These are phyloP conservation scores for Tetragonisca angustula DNA, from an alignment of 2,888 invertebrate genomes.

Conservation along the genomic window DNA sequence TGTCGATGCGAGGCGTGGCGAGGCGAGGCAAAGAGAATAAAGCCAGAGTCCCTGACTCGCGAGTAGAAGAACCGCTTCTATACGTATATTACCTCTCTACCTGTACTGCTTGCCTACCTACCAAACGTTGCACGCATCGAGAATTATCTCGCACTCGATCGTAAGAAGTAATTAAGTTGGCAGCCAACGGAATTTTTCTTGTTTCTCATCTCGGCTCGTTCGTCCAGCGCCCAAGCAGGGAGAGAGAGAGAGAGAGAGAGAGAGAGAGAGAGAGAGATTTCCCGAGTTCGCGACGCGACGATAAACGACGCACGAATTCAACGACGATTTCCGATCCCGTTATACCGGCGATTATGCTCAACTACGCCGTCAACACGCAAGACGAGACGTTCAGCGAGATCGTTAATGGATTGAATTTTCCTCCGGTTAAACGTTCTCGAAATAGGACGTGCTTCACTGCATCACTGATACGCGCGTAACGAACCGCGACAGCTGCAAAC, in stretches of 20 bases:
- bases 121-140: constrained; percentile 14
- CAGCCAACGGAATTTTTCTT: constrained; percentile 30
- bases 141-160: constrained; percentile 47
- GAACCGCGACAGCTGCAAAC: constrained; percentile 23
- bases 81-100: background rate
- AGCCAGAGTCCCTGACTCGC: no score
- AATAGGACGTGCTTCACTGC: background rate
- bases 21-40: background rate
- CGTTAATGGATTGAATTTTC: constrained; percentile 78
- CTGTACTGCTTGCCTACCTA: background rate
- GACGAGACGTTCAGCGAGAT: constrained; percentile 77
- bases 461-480: constrained; percentile 74
- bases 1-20: constrained; percentile 6
- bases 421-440: constrained; percentile 28
- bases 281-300: background rate
- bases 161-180: constrained; percentile 52
- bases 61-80: constrained; percentile 6
- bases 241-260: no score
- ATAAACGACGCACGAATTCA: constrained; percentile 5
- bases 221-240: background rate
- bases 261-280: no score
- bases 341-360: constrained; percentile 74
- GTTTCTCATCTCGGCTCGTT: background rate
- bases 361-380: constrained; percentile 75
- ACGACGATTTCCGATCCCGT: constrained; percentile 50